phyloP scores from a whole-genome alignment of 2,888 invertebrate species.

The Incurvaria masculella region DNA sequence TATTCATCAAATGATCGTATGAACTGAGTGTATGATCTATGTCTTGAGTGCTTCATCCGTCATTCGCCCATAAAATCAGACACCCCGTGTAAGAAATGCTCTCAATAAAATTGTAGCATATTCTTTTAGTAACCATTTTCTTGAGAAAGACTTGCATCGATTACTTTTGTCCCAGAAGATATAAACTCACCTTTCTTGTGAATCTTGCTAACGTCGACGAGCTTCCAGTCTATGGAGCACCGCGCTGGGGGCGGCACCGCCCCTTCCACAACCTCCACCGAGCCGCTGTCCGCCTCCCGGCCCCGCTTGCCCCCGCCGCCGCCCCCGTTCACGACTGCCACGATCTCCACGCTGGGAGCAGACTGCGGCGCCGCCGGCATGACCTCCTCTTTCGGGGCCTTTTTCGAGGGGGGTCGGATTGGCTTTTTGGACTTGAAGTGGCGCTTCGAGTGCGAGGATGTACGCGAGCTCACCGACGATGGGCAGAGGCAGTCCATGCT shows the following conservation, averaged over 20 bases:
- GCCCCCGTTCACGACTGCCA: constrained; percentile 28
- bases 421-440: not conserved
- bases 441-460: constrained; percentile 44
- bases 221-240: constrained; percentile 48
- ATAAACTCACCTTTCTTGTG: constrained; percentile 46
- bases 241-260: constrained; percentile 41
- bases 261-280: constrained; percentile 45
- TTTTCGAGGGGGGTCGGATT: too few species aligned
- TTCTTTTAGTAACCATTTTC: too few species aligned
- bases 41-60: too few species aligned
- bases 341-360: constrained; percentile 27
- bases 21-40: too few species aligned
- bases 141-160: too few species aligned
- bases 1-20: too few species aligned
- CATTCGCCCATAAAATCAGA: too few species aligned
- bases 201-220: constrained; percentile 55
- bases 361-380: constrained; percentile 21
- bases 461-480: constrained; percentile 43
- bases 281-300: constrained; percentile 33
- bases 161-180: too few species aligned
- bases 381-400: constrained; percentile 43
- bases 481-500: constrained; percentile 54
- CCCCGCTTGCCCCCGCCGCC: constrained; percentile 37
- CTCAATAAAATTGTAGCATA: too few species aligned
- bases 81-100: too few species aligned